These are phyloP conservation scores for Phyto melanocephala DNA, from an alignment of 2,888 invertebrate genomes.

Conservation along the genomic window DNA sequence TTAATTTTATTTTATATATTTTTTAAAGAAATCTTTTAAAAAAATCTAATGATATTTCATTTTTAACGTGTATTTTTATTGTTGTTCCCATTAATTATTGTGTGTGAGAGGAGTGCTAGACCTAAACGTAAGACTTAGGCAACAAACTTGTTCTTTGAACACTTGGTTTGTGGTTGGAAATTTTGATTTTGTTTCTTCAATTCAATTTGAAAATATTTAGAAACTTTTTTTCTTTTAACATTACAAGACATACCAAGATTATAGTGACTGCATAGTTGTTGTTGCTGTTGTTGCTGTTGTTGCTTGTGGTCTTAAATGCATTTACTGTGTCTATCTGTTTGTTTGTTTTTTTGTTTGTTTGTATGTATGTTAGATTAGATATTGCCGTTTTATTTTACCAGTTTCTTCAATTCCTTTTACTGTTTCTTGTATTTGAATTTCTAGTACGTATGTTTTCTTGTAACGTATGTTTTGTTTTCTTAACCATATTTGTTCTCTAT, in stretches of 20 bases:
- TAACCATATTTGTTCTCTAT: constrained; percentile 40
- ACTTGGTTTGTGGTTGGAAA: constrained; percentile 13
- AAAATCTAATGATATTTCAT: neutral
- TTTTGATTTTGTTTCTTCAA: neutral
- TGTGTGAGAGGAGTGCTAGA: neutral
- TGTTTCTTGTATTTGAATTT: constrained; percentile 7
- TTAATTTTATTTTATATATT: neutral
- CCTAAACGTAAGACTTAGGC: constrained; percentile 55
- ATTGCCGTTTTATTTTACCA: constrained; percentile 47
- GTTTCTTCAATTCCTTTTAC: constrained; percentile 39
- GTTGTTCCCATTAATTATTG: neutral
- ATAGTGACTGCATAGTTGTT: neutral
- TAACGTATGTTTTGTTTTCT: constrained; percentile 45
- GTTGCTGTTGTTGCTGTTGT: constrained; percentile 3
- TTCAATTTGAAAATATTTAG: constrained; percentile 7
- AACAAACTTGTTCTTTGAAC: constrained; percentile 54
- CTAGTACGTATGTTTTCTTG: no score
- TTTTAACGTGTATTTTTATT: neutral
- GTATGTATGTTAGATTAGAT: constrained; percentile 24
- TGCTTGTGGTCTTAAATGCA: constrained; percentile 32
- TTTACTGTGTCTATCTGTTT: neutral
- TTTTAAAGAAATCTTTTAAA: neutral
- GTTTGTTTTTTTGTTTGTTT: neutral
- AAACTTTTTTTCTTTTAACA: constrained; percentile 20
- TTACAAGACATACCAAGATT: neutral